Conservation (phyloP, 1,140 invertebrate species). For the Drosophila equinoxialis region DNA sequence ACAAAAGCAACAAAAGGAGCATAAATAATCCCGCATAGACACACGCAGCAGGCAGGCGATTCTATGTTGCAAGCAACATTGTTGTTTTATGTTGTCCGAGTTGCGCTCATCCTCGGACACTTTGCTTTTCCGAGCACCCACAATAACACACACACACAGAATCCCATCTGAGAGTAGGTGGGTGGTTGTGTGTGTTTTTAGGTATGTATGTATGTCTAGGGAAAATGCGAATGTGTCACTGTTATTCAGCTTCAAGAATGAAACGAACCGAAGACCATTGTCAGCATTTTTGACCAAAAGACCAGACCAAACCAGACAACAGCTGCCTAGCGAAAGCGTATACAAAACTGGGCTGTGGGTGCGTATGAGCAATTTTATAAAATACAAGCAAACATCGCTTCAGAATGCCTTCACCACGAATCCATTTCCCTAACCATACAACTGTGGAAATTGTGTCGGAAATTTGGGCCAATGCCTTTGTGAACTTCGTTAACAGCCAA, state of each 20-base stretch:
- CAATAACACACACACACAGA: background rate
- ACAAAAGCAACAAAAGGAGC: constrained; percentile 14
- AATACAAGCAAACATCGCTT: constrained; percentile 55
- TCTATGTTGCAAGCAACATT: constrained; percentile 10
- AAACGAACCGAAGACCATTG: constrained; percentile 48
- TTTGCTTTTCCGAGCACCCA: background rate
- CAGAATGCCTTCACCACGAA: constrained; percentile 20
- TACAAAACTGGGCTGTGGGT: constrained; percentile 27
- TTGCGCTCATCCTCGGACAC: constrained; percentile 13
- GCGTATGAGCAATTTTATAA: constrained; percentile 70
- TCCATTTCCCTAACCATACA: constrained; percentile 16
- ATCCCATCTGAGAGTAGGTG: background rate
- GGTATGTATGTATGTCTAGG: constrained; percentile 11
- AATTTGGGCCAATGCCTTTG: constrained; percentile 50
- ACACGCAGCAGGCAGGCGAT: constrained; percentile 18
- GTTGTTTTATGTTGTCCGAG: constrained; percentile 19
- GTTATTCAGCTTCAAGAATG: constrained; percentile 29
- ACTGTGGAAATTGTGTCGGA: constrained; percentile 56
- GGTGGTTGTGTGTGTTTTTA: background rate
- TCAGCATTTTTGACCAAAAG: constrained; percentile 52
- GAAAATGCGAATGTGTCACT: constrained; percentile 24
- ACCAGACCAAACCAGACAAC: background rate
- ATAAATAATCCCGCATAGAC: constrained; percentile 36
- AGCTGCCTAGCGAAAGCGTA: constrained; percentile 26
- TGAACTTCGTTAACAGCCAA: constrained; percentile 37